These are phyloP conservation scores for Xiphorhynchus erythropygius DNA, from an alignment of 2,797 vertebrate species.

Conservation along the genomic window DNA sequence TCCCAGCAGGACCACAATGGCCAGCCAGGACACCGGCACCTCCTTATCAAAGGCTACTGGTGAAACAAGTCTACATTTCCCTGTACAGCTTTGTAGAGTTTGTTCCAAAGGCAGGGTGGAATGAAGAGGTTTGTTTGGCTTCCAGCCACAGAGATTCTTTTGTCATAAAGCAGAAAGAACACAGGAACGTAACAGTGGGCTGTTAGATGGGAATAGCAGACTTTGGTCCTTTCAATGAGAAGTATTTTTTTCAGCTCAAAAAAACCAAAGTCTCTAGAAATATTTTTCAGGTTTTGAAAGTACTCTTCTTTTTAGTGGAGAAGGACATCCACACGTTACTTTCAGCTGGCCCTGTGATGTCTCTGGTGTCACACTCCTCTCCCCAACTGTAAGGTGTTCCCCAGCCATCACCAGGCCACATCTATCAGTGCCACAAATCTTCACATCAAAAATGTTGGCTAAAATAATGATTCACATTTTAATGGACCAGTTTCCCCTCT, in stretches of 20 bases:
- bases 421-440: slow-evolving; percentile 3
- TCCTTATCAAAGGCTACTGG: neutral
- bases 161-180: neutral
- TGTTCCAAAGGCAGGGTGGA: neutral
- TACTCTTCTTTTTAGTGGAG: rapidly evolving
- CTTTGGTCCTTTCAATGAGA: neutral
- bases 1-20: neutral
- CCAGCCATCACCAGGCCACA: neutral
- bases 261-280: neutral
- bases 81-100: neutral
- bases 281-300: neutral
- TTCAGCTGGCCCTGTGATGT: neutral
- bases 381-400: neutral
- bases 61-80: neutral
- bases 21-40: neutral
- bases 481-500: neutral
- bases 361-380: neutral
- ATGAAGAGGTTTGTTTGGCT: neutral
- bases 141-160: neutral
- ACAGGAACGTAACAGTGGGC: neutral
- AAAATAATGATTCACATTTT: neutral
- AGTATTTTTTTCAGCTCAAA: neutral
- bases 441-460: neutral
- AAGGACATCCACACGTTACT: neutral
- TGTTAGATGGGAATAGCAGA: neutral